Evolutionary conservation across 2,797 vertebrate genomes (phyloP).

Genomic region (Falco biarmicus): DNA sequence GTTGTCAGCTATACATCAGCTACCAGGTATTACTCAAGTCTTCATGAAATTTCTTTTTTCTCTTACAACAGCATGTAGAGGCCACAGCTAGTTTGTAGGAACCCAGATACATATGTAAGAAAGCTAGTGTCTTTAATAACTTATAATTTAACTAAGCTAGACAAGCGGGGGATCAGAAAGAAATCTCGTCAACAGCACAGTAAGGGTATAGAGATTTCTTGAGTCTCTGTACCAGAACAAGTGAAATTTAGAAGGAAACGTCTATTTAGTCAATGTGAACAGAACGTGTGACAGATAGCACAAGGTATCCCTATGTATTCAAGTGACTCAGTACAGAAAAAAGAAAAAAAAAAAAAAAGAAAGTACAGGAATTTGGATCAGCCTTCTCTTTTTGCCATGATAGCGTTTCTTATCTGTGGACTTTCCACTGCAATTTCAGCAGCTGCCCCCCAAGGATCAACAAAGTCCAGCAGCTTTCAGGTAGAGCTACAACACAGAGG

Average conservation of each 20-base stretch:
- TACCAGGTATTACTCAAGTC: background rate
- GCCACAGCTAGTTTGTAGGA: background rate
- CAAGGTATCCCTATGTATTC: background rate
- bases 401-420: background rate
- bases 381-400: background rate
- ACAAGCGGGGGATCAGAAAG: background rate
- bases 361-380: background rate
- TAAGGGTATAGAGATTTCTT: background rate
- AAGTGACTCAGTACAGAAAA: background rate
- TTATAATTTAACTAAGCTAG: background rate
- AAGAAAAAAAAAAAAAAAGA: background rate
- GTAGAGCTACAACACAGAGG: background rate
- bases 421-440: conserved; percentile 1
- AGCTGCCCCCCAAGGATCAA: background rate
- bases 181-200: background rate
- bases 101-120: rapidly evolving
- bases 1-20: background rate
- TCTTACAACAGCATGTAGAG: background rate
- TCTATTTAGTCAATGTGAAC: background rate
- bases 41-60: background rate
- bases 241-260: background rate
- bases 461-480: background rate
- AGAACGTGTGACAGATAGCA: background rate
- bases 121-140: background rate
- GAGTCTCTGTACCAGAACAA: background rate